Conservation (phyloP, 2,797 vertebrate genomes). For the Philypnodon macrostomus region DNA sequence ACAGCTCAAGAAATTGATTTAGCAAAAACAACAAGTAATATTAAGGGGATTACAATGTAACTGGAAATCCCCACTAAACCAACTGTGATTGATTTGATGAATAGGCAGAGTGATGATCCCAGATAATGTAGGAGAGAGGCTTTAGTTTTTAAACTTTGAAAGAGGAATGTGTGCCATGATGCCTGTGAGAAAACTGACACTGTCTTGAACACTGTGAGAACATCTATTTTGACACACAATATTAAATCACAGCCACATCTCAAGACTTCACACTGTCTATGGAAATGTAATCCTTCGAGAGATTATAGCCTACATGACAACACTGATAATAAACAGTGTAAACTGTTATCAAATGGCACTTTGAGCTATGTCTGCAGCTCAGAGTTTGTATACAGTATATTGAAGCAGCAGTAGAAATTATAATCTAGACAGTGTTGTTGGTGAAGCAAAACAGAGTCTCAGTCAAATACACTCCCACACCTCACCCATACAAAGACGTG, state of each 20-base stretch:
- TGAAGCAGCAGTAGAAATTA: slow-evolving; percentile 7
- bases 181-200: slow-evolving; percentile 25
- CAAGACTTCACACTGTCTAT: slow-evolving; percentile 37
- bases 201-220: slow-evolving; percentile 15
- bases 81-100: slow-evolving; percentile 13
- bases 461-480: slow-evolving; percentile 54
- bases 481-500: slow-evolving; percentile 45
- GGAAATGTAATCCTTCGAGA: slow-evolving; percentile 41
- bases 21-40: slow-evolving; percentile 17
- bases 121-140: not conserved
- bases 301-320: slow-evolving; percentile 26
- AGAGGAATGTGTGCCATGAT: slow-evolving; percentile 2
- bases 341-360: slow-evolving; percentile 46
- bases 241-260: slow-evolving; percentile 52
- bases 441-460: slow-evolving; percentile 9
- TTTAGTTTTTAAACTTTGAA: slow-evolving; percentile 15
- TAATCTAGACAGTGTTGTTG: slow-evolving; percentile 15
- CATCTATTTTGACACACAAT: slow-evolving; percentile 45
- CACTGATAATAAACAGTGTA: slow-evolving; percentile 18
- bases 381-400: slow-evolving; percentile 16
- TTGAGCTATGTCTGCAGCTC: slow-evolving; percentile 30
- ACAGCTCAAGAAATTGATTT: slow-evolving; percentile 28
- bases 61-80: slow-evolving; percentile 22
- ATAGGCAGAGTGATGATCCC: slow-evolving; percentile 3
- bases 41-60: slow-evolving; percentile 11